Percentiles rank a stretch among this genome's conserved stretches.
These are phyloP conservation scores for Hippocampus barbouri DNA, from an alignment of 2,113 vertebrate species.

Conservation along the genomic window DNA sequence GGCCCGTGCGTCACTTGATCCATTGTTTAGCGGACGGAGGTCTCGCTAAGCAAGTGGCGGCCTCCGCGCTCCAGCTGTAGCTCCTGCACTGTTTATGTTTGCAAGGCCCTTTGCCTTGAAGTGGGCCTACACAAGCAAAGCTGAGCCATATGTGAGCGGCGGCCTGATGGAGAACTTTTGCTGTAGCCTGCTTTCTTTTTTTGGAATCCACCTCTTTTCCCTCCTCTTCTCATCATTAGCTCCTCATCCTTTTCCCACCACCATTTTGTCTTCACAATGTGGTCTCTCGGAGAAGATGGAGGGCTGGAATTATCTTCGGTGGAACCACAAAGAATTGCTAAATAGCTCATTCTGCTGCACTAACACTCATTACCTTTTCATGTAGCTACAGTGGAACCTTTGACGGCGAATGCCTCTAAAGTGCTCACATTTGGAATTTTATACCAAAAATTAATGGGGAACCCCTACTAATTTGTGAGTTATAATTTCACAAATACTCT, in stretches of 20 bases:
- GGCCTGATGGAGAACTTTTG: constrained; percentile 42
- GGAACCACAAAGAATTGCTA: constrained; percentile 30
- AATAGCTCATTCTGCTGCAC: constrained; percentile 12
- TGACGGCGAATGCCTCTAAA: background rate
- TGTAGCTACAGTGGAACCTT: background rate
- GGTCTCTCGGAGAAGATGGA: constrained; percentile 34
- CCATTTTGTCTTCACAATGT: constrained; percentile 23
- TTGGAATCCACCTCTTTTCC: background rate
- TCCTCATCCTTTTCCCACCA: constrained; percentile 3
- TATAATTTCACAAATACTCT: no score
- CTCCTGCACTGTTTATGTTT: constrained; percentile 73
- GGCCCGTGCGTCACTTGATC: constrained; percentile 68
- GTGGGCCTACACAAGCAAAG: constrained; percentile 71
- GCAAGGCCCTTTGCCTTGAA: constrained; percentile 68
- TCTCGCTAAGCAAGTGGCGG: constrained; percentile 67
- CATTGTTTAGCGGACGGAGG: constrained; percentile 72
- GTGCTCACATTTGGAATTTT: background rate
- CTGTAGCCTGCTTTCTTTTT: constrained; percentile 10
- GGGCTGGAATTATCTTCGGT: constrained; percentile 48
- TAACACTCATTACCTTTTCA: background rate
- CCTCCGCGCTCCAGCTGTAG: constrained; percentile 67
- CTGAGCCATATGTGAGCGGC: constrained; percentile 61
- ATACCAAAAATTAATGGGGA: background rate
- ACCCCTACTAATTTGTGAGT: background rate
- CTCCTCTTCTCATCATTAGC: background rate